Evolutionary conservation across 1,140 invertebrate genomes (phyloP), one percentile per base, ranked within the genome.

Genomic region (Euwallacea fornicatus): DNA sequence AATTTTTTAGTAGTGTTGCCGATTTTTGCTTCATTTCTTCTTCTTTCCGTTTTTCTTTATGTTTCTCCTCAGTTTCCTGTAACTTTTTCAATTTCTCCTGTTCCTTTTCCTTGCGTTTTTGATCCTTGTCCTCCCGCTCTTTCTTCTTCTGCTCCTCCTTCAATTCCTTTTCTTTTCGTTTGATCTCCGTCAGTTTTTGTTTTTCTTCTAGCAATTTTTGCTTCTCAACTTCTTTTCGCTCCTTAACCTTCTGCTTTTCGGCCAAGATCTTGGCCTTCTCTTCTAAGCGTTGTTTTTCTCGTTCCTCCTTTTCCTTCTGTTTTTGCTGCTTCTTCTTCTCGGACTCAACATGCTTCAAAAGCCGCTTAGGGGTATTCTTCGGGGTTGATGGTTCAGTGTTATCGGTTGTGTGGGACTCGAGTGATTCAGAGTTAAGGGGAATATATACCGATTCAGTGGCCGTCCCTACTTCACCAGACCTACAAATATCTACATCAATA

Each of bases 1-100:
- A 95, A 75, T 89, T 93, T 0, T 84, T 87, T 79, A 95, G 93
- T 33, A 87, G 89, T 50, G 88, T 88, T 7, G 89, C 89, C 0
- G 87, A 87, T 77, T 92, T 93, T 69, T 89, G 86, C 76, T 90
- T 91, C 78, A 89, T 88, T 75, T 90, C 86, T 78, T 88, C 86
- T 73, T 88, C 85, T 79, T 83, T 84, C 73, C 76, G 80, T 65
- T 82, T 85, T 66, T 86, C 85, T 69, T 86, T 84, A 81, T 88
- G 86, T 79, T 88, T 84, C 80, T 90, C 84, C 71, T 88, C 86
- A 16, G 83, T 80, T 70, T 86, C 86, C 2, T 83, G 83, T 72
- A 85, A 83, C 73, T 84, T 86, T 62, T 84, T 85, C 71, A 83
- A 76, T 58, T 84, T 83, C 58, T 82, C 82, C 53, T 81, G 79